Conservation (phyloP, 2,888 invertebrate species). For the Tetropium fuscum region DNA sequence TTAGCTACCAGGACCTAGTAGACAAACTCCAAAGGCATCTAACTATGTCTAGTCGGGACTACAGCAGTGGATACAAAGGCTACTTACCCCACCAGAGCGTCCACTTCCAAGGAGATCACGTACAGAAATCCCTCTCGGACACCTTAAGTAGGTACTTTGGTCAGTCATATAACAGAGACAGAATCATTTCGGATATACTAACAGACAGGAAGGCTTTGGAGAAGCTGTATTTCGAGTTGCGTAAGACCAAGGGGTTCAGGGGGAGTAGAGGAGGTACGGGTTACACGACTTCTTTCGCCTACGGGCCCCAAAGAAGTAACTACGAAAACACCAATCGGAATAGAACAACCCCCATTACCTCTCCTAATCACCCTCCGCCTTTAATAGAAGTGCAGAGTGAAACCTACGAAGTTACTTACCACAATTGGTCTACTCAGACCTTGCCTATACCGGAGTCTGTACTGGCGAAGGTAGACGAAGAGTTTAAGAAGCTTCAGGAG, state of each 20-base stretch:
- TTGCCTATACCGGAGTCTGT: constrained; percentile 71
- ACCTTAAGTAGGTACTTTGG: constrained; percentile 77
- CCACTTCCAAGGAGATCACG: constrained; percentile 67
- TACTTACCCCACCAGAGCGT: constrained; percentile 42
- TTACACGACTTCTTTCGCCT: constrained; percentile 44
- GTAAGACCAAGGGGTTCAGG: constrained; percentile 74
- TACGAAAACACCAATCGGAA: constrained; percentile 31
- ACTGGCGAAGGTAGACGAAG: constrained; percentile 67
- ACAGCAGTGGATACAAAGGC: constrained; percentile 22
- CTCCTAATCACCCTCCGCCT: constrained; percentile 69
- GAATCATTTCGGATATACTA: constrained; percentile 78
- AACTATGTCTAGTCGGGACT: constrained; percentile 52
- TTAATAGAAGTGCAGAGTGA: constrained; percentile 77
- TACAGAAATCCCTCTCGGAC: constrained; percentile 73
- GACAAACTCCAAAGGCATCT: constrained; percentile 74
- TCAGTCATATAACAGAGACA: constrained; percentile 74
- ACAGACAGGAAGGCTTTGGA: constrained; percentile 80
- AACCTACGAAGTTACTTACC: constrained; percentile 66
- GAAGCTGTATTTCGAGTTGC: constrained; percentile 78
- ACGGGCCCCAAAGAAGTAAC: constrained; percentile 39
- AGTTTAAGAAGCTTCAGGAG: constrained; percentile 66
- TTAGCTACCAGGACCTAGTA: constrained; percentile 75
- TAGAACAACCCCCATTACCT: neutral
- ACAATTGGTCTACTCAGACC: constrained; percentile 72
- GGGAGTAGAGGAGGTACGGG: constrained; percentile 59